These are phyloP conservation scores for Petrolisthes manimaculis DNA, from an alignment of 2,888 invertebrate species.

Conservation along the genomic window DNA sequence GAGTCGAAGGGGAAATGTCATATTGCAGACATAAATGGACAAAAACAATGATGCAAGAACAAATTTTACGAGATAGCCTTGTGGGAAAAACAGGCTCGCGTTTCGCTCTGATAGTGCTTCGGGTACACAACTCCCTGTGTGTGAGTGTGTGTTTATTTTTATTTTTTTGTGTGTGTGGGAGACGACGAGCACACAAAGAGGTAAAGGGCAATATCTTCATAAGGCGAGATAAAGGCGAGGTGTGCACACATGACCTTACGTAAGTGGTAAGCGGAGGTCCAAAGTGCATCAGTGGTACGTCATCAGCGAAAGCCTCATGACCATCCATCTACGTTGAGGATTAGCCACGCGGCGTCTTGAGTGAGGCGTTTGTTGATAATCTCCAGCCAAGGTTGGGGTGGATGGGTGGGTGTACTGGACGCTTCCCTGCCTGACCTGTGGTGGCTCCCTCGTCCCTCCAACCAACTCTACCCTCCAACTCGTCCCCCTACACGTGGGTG, in stretches of 20 bases:
- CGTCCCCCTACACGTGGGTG: constrained; percentile 30
- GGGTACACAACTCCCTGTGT: background rate
- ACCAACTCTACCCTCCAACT: background rate
- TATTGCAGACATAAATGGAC: too few relatives aligned
- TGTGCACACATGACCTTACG: background rate
- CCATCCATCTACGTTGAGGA: constrained; percentile 10
- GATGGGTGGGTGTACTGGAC: background rate
- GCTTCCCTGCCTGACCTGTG: too few relatives aligned
- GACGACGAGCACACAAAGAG: background rate
- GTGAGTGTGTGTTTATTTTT: background rate
- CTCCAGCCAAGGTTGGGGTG: constrained; percentile 15
- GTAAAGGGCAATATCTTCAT: background rate
- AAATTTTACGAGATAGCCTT: too few relatives aligned
- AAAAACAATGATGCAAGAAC: too few relatives aligned
- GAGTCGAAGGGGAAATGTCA: too few relatives aligned
- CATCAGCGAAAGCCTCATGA: background rate
- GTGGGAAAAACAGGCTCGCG: too few relatives aligned
- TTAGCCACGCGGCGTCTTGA: constrained; percentile 1
- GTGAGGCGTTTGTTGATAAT: constrained; percentile 13
- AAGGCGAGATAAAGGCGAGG: background rate
- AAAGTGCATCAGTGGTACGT: background rate
- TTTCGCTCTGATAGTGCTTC: too few relatives aligned
- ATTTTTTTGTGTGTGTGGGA: background rate
- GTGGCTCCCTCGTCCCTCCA: too few relatives aligned
- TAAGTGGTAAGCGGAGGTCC: background rate